Evolutionary conservation across 2,113 vertebrate genomes (phyloP).

Genomic region (Centropus bengalensis): DNA sequence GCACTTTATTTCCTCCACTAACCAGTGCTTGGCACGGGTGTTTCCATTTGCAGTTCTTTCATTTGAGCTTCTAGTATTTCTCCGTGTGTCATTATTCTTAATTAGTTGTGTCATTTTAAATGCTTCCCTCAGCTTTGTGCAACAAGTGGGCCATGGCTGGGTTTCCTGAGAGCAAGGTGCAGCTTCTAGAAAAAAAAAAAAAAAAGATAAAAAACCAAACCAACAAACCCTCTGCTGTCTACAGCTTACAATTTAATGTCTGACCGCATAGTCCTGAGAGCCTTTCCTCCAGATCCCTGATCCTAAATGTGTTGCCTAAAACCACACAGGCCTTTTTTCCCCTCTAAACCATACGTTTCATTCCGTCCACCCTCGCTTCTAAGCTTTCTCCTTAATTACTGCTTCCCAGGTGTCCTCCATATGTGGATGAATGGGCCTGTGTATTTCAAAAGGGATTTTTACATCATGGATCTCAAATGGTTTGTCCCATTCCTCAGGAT

Average conservation of each 20-base stretch:
- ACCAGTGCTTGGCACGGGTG: background rate
- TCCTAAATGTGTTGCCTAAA: slow-evolving; percentile 52
- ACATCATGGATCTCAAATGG: background rate
- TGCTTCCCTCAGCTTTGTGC: background rate
- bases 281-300: background rate
- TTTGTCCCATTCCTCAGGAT: background rate
- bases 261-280: slow-evolving; percentile 23
- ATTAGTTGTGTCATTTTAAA: background rate
- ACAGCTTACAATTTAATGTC: slow-evolving; percentile 60
- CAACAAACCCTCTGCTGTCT: slow-evolving; percentile 7
- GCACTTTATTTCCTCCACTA: background rate
- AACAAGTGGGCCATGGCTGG: background rate
- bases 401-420: slow-evolving; percentile 38
- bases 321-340: slow-evolving; percentile 31
- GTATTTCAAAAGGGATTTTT: background rate
- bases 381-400: background rate
- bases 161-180: slow-evolving; percentile 53
- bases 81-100: background rate
- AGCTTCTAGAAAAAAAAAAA: background rate
- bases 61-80: background rate
- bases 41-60: background rate
- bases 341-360: background rate
- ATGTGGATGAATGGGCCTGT: background rate
- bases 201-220: background rate
- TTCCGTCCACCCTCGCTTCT: background rate